phyloP scores from a whole-genome alignment of 2,797 vertebrate genomes.

The Geotrypetes seraphini region DNA sequence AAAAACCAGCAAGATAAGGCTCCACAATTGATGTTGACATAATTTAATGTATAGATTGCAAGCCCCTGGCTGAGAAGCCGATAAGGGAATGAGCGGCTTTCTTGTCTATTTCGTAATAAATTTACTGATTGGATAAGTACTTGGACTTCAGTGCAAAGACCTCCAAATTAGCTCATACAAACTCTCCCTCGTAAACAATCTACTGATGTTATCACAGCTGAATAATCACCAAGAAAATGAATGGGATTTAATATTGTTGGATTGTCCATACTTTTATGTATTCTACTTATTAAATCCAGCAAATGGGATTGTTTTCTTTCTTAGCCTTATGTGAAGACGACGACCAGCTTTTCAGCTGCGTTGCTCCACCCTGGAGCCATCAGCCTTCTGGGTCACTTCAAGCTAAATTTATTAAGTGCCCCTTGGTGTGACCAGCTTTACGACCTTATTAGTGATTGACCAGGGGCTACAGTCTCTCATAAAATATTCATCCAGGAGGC shows the following conservation, averaged over 20 bases:
- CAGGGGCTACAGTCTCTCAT: conserved; percentile 11
- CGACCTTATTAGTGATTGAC: conserved; percentile 17
- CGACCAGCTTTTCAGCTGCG: conserved; percentile 5
- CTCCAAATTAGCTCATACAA: too few species aligned
- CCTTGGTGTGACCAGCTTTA: background rate
- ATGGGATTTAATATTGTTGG: too few species aligned
- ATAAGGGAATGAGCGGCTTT: background rate
- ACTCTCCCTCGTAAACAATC: too few species aligned
- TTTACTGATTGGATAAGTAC: too few species aligned
- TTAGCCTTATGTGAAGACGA: background rate
- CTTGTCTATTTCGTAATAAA: background rate
- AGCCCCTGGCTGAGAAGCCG: background rate
- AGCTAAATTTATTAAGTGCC: conserved; percentile 18
- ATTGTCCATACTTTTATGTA: too few species aligned
- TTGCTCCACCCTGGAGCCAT: too few species aligned
- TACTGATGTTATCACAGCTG: too few species aligned
- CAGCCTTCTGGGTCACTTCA: conserved; percentile 4
- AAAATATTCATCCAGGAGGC: conserved; percentile 15
- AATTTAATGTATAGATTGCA: background rate
- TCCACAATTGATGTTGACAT: background rate
- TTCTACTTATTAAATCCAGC: too few species aligned
- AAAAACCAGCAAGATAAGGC: background rate
- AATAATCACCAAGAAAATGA: too few species aligned
- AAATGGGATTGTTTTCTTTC: background rate
- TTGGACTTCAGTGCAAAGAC: too few species aligned